A percentile compares a stretch with the other conserved stretches of the same genome.
Evolutionary conservation across 1,140 invertebrate species (phyloP).

Genomic region (Cherax quadricarinatus): DNA sequence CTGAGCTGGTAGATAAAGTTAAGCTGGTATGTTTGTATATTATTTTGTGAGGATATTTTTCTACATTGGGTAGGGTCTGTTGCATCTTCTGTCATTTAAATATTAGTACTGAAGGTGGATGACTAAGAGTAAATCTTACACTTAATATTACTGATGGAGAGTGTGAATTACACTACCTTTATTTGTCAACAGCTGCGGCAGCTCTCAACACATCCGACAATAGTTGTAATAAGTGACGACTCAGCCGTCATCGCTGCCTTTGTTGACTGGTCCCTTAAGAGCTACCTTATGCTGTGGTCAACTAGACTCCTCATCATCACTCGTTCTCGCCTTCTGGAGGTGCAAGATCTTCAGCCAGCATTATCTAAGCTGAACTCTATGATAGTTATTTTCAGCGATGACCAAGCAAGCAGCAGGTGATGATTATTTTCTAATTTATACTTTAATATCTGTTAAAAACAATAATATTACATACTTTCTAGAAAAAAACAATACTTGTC

Average conservation of each 20-base stretch:
- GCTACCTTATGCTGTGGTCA: conserved; percentile 13
- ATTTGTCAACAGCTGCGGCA: not conserved
- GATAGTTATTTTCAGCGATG: not conserved
- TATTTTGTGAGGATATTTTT: too few species aligned
- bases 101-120: too few species aligned
- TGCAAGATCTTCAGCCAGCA: not conserved
- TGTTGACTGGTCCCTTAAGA: not conserved
- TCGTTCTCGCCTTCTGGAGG: not conserved
- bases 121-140: too few species aligned
- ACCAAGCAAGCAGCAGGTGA: not conserved
- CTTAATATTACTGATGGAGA: too few species aligned
- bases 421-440: not conserved
- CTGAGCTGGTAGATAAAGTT: too few species aligned
- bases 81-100: too few species aligned
- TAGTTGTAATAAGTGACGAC: conserved; percentile 24
- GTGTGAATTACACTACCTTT: too few species aligned
- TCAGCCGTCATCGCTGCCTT: conserved; percentile 19
- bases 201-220: not conserved
- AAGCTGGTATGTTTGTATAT: too few species aligned
- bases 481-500: too few species aligned
- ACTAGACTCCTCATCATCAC: conserved; percentile 24
- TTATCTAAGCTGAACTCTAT: conserved; percentile 14
- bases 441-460: not conserved
- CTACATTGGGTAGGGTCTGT: too few species aligned
- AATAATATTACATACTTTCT: not conserved